Conservation (phyloP, 2,113 vertebrate genomes). For the Boleophthalmus pectinirostris region DNA sequence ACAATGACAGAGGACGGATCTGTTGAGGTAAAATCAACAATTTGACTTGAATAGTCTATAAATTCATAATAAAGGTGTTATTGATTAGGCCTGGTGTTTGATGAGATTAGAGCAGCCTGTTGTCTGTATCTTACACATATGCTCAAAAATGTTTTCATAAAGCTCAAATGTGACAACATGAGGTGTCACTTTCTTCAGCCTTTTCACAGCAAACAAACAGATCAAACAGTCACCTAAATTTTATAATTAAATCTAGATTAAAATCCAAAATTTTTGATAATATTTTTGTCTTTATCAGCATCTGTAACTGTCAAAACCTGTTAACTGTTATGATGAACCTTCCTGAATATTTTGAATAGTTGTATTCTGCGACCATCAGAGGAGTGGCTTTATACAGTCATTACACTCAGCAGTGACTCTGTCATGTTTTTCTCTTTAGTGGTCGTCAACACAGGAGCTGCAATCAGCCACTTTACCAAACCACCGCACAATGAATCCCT, state of each 20-base stretch:
- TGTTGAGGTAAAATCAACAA: conserved; percentile 76
- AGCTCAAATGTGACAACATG: neutral
- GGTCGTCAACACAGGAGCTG: conserved; percentile 72
- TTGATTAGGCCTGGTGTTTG: neutral
- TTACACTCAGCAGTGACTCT: neutral
- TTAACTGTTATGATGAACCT: too few species aligned
- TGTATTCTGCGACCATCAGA: neutral
- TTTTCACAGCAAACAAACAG: neutral
- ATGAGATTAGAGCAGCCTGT: neutral
- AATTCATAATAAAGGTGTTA: neutral
- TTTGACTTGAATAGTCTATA: neutral
- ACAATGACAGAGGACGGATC: conserved; percentile 49
- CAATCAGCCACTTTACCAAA: conserved; percentile 56
- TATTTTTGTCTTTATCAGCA: neutral
- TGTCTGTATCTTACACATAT: neutral
- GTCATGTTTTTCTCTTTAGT: conserved; percentile 54
- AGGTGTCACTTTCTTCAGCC: neutral
- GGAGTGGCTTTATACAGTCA: neutral
- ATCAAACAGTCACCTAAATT: neutral
- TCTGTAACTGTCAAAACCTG: neutral
- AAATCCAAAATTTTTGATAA: neutral
- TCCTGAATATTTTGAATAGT: neutral
- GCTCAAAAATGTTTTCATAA: too few species aligned
- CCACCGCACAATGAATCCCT: conserved; percentile 83
- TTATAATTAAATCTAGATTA: neutral